phyloP scores from a whole-genome alignment of 2,888 invertebrate species.

The Zaprionus obscuricornis region DNA sequence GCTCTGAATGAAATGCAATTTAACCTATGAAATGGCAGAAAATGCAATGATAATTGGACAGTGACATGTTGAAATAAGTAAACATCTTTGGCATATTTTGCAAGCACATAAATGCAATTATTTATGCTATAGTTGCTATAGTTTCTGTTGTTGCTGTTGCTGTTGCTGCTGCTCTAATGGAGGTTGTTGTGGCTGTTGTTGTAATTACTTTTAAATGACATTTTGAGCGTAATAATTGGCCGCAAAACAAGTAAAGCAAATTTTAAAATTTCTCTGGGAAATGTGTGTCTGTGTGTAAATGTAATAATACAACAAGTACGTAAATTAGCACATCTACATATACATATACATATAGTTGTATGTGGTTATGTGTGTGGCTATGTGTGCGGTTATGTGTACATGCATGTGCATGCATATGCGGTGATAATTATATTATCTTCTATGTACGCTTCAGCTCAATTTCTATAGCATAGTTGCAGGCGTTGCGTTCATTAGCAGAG shows the following conservation, averaged over 20 bases:
- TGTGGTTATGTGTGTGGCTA: too few relatives aligned
- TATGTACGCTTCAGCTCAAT: slow-evolving; percentile 1
- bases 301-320: too few relatives aligned
- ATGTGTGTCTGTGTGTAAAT: background rate
- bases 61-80: slow-evolving; percentile 30
- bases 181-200: slow-evolving; percentile 8
- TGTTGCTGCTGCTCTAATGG: too few relatives aligned
- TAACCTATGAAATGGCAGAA: too few relatives aligned
- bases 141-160: too few relatives aligned
- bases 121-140: slow-evolving; percentile 3
- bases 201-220: slow-evolving; percentile 38
- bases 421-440: too few relatives aligned
- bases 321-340: too few relatives aligned
- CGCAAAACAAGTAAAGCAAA: slow-evolving; percentile 10
- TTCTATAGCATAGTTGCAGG: slow-evolving; percentile 55
- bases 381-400: too few relatives aligned
- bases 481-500: slow-evolving; percentile 39
- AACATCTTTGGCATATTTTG: slow-evolving; percentile 12
- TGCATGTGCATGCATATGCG: too few relatives aligned
- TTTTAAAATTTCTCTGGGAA: background rate
- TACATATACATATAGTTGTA: too few relatives aligned
- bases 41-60: slow-evolving; percentile 20
- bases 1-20: too few relatives aligned
- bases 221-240: slow-evolving; percentile 30
- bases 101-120: slow-evolving; percentile 22